Base-by-base conservation (phyloP, 2,797 vertebrate genomes). In the Brotogeris chrysoptera region DNA sequence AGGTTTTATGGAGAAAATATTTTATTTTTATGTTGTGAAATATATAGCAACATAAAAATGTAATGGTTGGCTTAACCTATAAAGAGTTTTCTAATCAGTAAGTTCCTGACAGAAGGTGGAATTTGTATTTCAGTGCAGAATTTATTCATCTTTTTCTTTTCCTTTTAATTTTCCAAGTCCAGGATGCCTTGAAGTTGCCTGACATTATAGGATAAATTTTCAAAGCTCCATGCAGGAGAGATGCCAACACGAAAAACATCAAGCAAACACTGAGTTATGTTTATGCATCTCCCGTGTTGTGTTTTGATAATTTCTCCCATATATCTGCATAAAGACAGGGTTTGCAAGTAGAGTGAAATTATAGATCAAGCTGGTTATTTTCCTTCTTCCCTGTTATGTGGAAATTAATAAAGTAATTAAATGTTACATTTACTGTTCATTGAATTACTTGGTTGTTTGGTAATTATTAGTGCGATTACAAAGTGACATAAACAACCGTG, bases 61-160 rank as follows among this genome's bases (percentile, higher is more conserved):
- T 96, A 98, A 97, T 93, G 95, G 96, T 94, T 97, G 92, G 91
- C 97, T 98, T 97, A 97, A 97, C 95, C 95, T 97, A 96, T 96
- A 96, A 97, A 98, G 91, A 95, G 91, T 96, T 97, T 98, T 97
- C 94, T 98, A 97, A 98, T 98, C 96, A 97, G 93, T 96, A 97
- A 96, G 93, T 82, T 96, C 92, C 86, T 96, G 96, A 96, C 96
- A 98, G 96, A 97, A 97, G 91, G 95, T 97, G 87, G 93, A 97
- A 97, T 98, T 97, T 97, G 87, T 97, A 95, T 96, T 92, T 95
- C 85, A 65, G 73, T 76, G 66, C 85, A 88, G 94, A 85, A 78
- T 96, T 96, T 94, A 94, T 96, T 97, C 95, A 41, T 95, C 86
- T 77, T 72, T 96, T 93, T 80, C 49, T 87, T 95, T 86, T 95